Evolutionary conservation across 2,113 vertebrate species (phyloP), one percentile per base, ranked within the genome.

Genomic region (Indicator maculatus): DNA sequence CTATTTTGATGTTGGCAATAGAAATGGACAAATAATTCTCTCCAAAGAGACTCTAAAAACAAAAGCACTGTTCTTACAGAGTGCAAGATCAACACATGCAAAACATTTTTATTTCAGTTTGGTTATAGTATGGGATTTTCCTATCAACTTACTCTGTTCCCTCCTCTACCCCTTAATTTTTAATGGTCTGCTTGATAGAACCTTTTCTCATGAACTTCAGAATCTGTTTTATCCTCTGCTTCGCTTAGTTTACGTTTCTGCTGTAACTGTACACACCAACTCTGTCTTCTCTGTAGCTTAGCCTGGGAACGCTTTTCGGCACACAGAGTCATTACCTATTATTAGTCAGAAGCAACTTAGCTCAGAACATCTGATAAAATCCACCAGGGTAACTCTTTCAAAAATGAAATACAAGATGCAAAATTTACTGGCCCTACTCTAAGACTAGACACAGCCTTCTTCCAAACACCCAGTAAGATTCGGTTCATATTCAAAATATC

Each of bases 321-420:
- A 80, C 71, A 33, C 16, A 31, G 11, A 60, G 23, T 2, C 55
- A 14, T 55, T n/a, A 78, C 19, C 28, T 80, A 72, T 58, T 4
- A 78, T 50, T 86, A 0, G 61, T 79, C 52, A 86, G 60, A 78
- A 89, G 38, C 60, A 90, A 30, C 26, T 38, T 23, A 27, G 30
- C 52, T 90, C 45, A 88, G 30, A 58, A 78, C 0, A 2, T 18
- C 74, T 55, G 44, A 58, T 19, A 83, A 91, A 88, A 86, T 44
- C 65, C 65, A n/a, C 56, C 6, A 19, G 30, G 26, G 19, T 36
- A 61, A 58, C 27, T 31, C 50, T 53, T 58, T 66, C 44, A 63
- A 8, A 56, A 90, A 66, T 2, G 0, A 88, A 90, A 72, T 3
- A 36, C 0, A 0, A 50, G 65, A 44, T 7, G 17, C n/a, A 65